Evolutionary conservation across 1,140 invertebrate genomes (phyloP), one percentile per base, ranked within the genome.

Genomic region (Leptopilina boulardi): DNA sequence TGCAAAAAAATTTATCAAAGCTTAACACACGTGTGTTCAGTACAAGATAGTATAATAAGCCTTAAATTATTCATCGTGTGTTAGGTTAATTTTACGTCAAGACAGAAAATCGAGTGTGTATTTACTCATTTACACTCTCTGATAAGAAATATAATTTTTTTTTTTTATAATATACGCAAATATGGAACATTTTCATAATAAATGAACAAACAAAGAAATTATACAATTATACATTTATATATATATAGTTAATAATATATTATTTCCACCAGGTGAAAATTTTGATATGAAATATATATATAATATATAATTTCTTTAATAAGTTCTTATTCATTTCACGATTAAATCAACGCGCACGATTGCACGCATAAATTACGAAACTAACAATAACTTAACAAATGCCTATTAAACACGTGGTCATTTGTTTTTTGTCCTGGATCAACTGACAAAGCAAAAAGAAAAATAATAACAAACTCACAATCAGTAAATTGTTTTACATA

Each of bases 281-380:
- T 26, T 1, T 66, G 4, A 26, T 30, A n/a, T 5, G 3, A n/a
- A 23, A 13, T 66, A 11, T n/a, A n/a, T n/a, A n/a, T n/a, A n/a
- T n/a, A n/a, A n/a, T n/a, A n/a, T 30, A 34, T 8, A 66, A 66
- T n/a, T 30, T 30, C 59, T 13, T 23, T 1, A 0, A 38, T 38
- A 38, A 38, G 9, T 59, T 59, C 15, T 66, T 66, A 18, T 34
- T n/a, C 8, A 11, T 66, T 30, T 66, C 59, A 15, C 59, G 13
- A 66, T 30, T 66, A 30, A 66, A 66, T 66, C 11, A 66, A 66
- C 59, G 59, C 59, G 59, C 59, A 66, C 26, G 59, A 34, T 66
- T 66, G 59, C 59, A 66, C 59, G 26, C 59, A 34, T 66, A 66
- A 66, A 66, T 66, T 66, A 66, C 59, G 26, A 66, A 66, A 66